These are phyloP conservation scores for Muscicapa comitata DNA, from an alignment of 2,797 vertebrate species.

Conservation along the genomic window DNA sequence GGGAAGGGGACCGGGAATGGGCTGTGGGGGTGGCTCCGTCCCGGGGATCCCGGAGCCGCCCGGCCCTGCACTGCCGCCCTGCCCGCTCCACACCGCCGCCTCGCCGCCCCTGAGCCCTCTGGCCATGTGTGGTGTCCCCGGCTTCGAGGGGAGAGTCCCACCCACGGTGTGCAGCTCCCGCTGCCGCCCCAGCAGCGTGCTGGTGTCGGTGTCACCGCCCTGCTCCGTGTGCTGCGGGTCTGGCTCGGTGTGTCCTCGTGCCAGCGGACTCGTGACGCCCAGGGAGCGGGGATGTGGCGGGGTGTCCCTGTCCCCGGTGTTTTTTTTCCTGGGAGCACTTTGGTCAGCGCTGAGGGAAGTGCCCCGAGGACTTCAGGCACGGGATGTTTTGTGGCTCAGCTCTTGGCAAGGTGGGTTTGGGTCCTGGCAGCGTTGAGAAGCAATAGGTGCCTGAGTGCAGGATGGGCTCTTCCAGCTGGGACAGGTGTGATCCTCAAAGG, in stretches of 20 bases:
- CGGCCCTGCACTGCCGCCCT: fast-evolving
- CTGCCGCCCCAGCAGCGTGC: neutral
- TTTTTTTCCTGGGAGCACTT: neutral
- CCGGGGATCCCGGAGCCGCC: too few relatives aligned
- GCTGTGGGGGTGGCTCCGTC: neutral
- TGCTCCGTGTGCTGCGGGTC: fast-evolving
- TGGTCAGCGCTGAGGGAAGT: fast-evolving
- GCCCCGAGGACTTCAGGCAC: fast-evolving
- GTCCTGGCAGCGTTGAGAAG: neutral
- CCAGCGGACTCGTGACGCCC: fast-evolving
- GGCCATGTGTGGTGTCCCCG: neutral
- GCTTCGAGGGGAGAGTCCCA: neutral
- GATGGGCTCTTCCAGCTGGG: neutral
- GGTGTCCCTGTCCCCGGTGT: neutral
- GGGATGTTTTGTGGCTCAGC: neutral
- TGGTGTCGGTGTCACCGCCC: neutral
- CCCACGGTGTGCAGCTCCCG: neutral
- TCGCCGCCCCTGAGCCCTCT: neutral
- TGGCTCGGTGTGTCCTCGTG: neutral
- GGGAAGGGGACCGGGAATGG: neutral
- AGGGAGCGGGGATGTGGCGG: neutral
- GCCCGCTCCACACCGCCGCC: too few relatives aligned
- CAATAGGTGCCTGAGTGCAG: fast-evolving
- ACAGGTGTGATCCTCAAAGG: fast-evolving
- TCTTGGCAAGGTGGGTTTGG: neutral